Evolutionary conservation across 2,113 vertebrate species (phyloP).

Genomic region (Phylloscopus trochiloides): DNA sequence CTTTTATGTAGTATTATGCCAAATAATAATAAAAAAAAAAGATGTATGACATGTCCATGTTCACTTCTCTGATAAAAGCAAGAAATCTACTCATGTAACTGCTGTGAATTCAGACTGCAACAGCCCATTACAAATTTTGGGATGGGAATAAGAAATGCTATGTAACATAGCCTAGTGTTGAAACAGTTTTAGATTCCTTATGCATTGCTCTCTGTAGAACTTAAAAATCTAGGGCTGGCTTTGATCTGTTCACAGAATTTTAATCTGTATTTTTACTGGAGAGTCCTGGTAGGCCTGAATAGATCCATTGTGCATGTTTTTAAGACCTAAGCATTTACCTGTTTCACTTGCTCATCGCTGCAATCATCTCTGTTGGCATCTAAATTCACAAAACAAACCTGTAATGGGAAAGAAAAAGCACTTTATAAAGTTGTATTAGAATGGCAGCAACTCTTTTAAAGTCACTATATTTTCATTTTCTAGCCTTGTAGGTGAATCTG

Average conservation of each 20-base stretch:
- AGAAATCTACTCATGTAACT: not conserved
- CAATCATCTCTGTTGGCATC: slow-evolving; percentile 77
- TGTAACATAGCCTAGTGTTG: not conserved
- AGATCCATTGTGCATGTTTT: not conserved
- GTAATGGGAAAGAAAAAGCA: slow-evolving; percentile 14
- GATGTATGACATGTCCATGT: not conserved
- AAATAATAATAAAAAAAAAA: not conserved
- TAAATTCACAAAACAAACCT: slow-evolving; percentile 95
- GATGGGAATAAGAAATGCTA: not conserved
- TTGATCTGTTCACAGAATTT: not conserved
- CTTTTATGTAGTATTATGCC: not conserved
- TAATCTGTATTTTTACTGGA: not conserved
- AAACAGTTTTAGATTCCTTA: not conserved
- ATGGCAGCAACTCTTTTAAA: not conserved
- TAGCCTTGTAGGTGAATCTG: not conserved
- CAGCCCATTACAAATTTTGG: not conserved
- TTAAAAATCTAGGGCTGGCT: not conserved
- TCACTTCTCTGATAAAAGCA: not conserved
- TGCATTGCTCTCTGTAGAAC: not conserved
- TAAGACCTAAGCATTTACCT: slow-evolving; percentile 68
- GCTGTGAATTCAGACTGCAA: not conserved
- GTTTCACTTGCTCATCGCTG: slow-evolving; percentile 73
- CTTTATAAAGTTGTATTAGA: not conserved
- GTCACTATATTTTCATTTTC: not conserved
- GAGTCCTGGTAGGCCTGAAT: not conserved